Evolutionary conservation across 1,140 invertebrate genomes (phyloP), one percentile per base, ranked within the genome.

Genomic region (Aethina tumida): DNA sequence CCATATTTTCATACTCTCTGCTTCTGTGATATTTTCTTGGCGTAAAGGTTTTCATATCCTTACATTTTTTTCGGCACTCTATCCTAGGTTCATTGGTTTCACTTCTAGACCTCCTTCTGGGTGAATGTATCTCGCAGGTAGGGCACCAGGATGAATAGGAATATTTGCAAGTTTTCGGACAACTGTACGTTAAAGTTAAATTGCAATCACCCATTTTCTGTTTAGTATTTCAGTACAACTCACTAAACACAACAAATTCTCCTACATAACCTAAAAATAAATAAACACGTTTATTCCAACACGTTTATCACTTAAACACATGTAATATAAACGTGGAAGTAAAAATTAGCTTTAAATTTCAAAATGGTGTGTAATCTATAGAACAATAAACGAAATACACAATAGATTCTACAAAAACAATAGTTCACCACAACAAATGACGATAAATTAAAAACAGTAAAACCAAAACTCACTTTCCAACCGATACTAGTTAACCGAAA

Each of bases 1-100:
- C 55, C 53, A 55, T 53, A 42, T 60, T 60, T 45, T 59, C 57
- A 34, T 50, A 58, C 33, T 58, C 58, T 32, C 46, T 41, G 18
- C 47, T 50, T 22, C 40, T 42, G 25, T 41, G 39, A 31, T 56
- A 53, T 35, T 55, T 60, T 32, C 58, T 59, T 18, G 55, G 46
- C n/a, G 52, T 52, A 14, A 52, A 30, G 5, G 39, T 50, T 43
- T 56, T 59, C 45, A 58, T 53, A 31, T 60, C 56, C 22, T 48
- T 52, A 13, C 50, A 47, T 42, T 52, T 59, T 35, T 47, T 52
- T 7, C 51, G 45, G 39, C 58, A 60, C n/a, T n/a, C n/a, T n/a
- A n/a, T n/a, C n/a, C n/a, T n/a, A 19, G 43, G 40, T 22, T 59
- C 58, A 22, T 31, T 47, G 5, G 51, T 53, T 48, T 62, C 59